Conservation (phyloP, 2,888 invertebrate species). For the Calliopum simillimum region DNA sequence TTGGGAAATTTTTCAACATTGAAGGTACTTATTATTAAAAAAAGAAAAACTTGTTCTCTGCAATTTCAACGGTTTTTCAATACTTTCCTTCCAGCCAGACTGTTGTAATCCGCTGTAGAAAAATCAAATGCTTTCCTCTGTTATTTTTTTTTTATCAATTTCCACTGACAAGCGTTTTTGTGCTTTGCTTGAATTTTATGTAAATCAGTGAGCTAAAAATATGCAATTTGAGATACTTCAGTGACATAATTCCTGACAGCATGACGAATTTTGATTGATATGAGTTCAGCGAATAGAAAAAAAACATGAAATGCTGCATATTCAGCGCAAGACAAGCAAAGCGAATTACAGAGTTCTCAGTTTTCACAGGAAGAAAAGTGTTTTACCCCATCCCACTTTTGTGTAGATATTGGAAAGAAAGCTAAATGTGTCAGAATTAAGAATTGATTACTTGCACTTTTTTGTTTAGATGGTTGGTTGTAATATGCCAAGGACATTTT, state of each 20-base stretch:
- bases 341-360: slow-evolving; percentile 52
- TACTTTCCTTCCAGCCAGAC: too few species aligned
- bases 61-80: too few species aligned
- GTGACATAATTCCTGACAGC: slow-evolving; percentile 65
- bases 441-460: slow-evolving; percentile 51
- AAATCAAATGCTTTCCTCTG: too few species aligned
- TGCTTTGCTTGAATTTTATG: slow-evolving; percentile 44
- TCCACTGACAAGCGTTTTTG: background rate
- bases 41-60: too few species aligned
- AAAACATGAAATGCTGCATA: background rate
- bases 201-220: slow-evolving; percentile 47
- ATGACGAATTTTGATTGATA: slow-evolving; percentile 65
- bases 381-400: slow-evolving; percentile 34
- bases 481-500: background rate
- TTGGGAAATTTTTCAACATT: too few species aligned
- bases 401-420: background rate
- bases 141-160: slow-evolving; percentile 15
- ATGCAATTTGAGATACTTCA: slow-evolving; percentile 63
- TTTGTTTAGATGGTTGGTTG: background rate
- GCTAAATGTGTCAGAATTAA: slow-evolving; percentile 49
- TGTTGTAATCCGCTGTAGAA: too few species aligned
- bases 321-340: slow-evolving; percentile 48
- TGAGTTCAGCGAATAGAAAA: slow-evolving; percentile 44
- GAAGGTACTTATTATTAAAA: too few species aligned
- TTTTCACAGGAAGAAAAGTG: slow-evolving; percentile 41